Evolutionary conservation across 2,797 vertebrate species (phyloP), one percentile per base, ranked within the genome.

Genomic region (Rhinella marina): DNA sequence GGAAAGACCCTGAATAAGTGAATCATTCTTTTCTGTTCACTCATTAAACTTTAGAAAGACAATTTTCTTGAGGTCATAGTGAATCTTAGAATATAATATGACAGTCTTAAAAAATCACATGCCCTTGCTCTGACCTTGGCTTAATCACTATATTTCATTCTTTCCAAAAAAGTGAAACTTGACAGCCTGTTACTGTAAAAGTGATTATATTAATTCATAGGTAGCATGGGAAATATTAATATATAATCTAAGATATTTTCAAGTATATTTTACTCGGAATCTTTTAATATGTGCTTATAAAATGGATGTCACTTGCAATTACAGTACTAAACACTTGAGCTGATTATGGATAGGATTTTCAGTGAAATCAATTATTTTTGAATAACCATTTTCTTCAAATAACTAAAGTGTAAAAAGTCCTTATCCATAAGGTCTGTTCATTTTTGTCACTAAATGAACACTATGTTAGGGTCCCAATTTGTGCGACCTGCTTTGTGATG

Each of bases 21-120:
- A 76, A n/a, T 76, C 41, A 76, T 76, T 76, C 13, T 52, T 5
- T 76, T 76, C 48, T 76, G 6, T 50, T 76, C 73, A 50, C 19
- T 50, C 48, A 75, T 52, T 76, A 76, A 76, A 76, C 14, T 23
- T 76, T n/a, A 76, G 73, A 76, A 76, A 76, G 73, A 76, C 23
- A 23, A 52, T 76, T 50, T 76, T 12, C 73, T 76, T n/a, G 21
- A 76, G 73, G 73, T 76, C 73, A 52, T 3, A n/a, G 41, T n/a
- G 23, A 76, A 76, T 52, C 41, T 25, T 12, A 50, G 52, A 76
- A 76, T 76, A 48, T 11, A 21, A 76, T 76, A 76, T 76, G 48
- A 75, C 12, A 76, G 41, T 76, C 41, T n/a, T 50, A 76, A 76
- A 76, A 75, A 76, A 76, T 21, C 48, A 76, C 73, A 76, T 52